These are phyloP conservation scores for Tupaia tana DNA, from an alignment of 2,113 vertebrate species.

Conservation along the genomic window DNA sequence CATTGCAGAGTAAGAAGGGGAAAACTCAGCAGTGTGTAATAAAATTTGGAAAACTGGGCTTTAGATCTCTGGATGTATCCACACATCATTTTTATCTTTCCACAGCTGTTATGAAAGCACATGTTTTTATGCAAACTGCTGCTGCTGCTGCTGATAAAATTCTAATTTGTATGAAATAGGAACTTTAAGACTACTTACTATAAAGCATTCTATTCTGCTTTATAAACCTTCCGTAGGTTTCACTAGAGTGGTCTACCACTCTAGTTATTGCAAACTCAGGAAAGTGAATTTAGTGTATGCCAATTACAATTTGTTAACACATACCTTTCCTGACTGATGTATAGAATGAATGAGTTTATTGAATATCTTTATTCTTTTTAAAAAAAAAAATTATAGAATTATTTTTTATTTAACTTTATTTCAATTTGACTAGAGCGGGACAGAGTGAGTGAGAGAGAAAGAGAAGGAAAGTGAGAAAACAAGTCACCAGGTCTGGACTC, in stretches of 20 bases:
- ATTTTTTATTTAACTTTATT: too few species aligned
- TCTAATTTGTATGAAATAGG: background rate
- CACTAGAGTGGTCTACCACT: background rate
- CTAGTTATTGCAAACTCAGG: background rate
- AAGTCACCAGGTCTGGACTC: too few species aligned
- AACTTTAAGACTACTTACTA: background rate
- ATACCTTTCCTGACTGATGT: background rate
- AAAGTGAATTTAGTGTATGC: background rate
- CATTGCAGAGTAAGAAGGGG: too few species aligned
- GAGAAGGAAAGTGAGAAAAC: background rate
- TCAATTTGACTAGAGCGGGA: too few species aligned
- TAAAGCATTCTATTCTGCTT: background rate
- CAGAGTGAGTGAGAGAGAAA: background rate
- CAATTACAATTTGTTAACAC: background rate
- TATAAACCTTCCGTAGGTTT: background rate
- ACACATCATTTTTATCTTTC: background rate
- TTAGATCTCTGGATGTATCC: background rate
- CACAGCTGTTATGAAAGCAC: background rate
- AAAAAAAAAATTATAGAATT: background rate
- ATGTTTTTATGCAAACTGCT: background rate
- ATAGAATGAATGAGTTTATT: background rate
- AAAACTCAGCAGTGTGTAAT: background rate
- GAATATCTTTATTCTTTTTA: background rate
- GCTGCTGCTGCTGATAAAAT: background rate
- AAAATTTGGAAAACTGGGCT: background rate